phyloP scores from a whole-genome alignment of 2,113 vertebrate species.

The Morone saxatilis region DNA sequence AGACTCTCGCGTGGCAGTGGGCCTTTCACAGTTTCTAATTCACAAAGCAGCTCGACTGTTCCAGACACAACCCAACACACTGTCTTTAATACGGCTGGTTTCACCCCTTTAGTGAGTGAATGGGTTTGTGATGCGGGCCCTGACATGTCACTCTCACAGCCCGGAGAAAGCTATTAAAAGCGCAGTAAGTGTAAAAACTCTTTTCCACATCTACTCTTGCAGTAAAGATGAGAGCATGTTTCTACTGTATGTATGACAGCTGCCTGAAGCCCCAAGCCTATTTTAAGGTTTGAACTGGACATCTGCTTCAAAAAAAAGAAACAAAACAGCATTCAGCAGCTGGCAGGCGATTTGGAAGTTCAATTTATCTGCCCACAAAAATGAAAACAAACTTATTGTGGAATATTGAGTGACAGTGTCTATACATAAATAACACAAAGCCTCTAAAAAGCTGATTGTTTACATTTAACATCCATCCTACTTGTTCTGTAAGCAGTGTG shows the following conservation, averaged over 20 bases:
- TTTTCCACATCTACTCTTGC: constrained; percentile 27
- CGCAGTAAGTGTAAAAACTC: constrained; percentile 25
- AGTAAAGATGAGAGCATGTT: constrained; percentile 33
- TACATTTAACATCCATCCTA: neutral
- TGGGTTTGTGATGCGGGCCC: constrained; percentile 45
- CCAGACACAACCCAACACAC: constrained; percentile 40
- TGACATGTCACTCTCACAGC: constrained; percentile 42
- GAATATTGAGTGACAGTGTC: neutral
- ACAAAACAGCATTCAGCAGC: neutral
- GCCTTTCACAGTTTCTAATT: constrained; percentile 51
- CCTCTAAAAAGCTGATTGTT: neutral
- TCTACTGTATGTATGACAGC: constrained; percentile 25
- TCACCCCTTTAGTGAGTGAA: constrained; percentile 33
- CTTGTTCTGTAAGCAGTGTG: too few species aligned
- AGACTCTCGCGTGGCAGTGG: constrained; percentile 37
- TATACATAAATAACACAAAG: neutral
- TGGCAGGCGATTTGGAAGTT: constrained; percentile 4
- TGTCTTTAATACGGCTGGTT: constrained; percentile 32
- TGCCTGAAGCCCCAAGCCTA: constrained; percentile 24
- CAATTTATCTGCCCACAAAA: constrained; percentile 19
- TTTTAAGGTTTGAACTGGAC: constrained; percentile 39
- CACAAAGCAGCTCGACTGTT: constrained; percentile 50
- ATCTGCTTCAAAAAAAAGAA: constrained; percentile 29
- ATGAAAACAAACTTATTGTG: constrained; percentile 15
- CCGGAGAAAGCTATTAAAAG: constrained; percentile 34